Evolutionary conservation across 2,113 vertebrate species (phyloP).

Genomic region (Neomonachus schauinslandi): DNA sequence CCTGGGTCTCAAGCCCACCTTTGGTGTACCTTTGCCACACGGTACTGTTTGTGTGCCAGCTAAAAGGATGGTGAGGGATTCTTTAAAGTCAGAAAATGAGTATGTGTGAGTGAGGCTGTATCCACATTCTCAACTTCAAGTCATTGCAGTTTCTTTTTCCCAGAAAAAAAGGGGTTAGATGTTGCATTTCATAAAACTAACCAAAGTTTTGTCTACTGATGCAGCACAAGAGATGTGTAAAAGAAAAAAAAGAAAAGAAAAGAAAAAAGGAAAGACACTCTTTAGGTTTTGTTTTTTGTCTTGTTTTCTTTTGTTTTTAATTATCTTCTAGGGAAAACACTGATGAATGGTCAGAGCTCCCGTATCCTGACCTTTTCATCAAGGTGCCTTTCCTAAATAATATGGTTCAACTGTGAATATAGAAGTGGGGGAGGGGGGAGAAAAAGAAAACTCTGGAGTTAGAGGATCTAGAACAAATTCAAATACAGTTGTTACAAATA

Average conservation of each 20-base stretch:
- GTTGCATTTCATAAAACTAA: slow-evolving; percentile 89
- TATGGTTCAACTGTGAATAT: slow-evolving; percentile 90
- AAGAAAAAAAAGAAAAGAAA: neutral
- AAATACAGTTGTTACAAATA: slow-evolving; percentile 72
- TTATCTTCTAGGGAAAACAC: slow-evolving; percentile 84
- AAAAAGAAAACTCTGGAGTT: slow-evolving; percentile 71
- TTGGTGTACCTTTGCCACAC: slow-evolving; percentile 78
- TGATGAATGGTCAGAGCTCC: slow-evolving; percentile 87
- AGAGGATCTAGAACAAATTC: slow-evolving; percentile 80
- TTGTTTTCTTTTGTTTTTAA: slow-evolving; percentile 37
- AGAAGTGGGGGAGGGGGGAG: slow-evolving; percentile 75
- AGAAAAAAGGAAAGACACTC: slow-evolving; percentile 81
- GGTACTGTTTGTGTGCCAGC: slow-evolving; percentile 73
- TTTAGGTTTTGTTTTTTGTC: slow-evolving; percentile 83
- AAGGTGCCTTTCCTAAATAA: slow-evolving; percentile 88
- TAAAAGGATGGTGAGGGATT: slow-evolving; percentile 82
- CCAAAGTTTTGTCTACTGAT: slow-evolving; percentile 86
- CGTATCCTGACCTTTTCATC: slow-evolving; percentile 81
- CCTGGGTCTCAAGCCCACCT: slow-evolving; percentile 79
- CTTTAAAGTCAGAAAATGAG: slow-evolving; percentile 87
- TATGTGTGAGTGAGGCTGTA: slow-evolving; percentile 91
- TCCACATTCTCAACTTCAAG: slow-evolving; percentile 91
- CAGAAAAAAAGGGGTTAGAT: slow-evolving; percentile 85
- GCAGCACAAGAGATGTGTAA: slow-evolving; percentile 85
- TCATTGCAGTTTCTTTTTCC: slow-evolving; percentile 88